phyloP scores from a whole-genome alignment of 1,140 invertebrate species.

The Magallana angulata region DNA sequence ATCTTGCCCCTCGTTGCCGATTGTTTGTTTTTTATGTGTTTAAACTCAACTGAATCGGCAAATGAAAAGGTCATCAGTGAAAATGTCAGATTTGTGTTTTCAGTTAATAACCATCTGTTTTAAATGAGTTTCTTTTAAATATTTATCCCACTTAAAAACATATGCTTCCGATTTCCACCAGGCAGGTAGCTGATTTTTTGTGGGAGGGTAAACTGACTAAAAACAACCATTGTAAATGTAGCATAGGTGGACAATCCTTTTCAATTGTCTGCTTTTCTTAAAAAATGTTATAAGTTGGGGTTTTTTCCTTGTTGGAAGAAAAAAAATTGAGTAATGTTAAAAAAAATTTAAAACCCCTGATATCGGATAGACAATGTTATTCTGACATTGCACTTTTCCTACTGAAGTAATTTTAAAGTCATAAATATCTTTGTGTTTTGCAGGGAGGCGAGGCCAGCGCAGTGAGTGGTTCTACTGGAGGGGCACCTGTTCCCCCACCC shows the following conservation, averaged over 20 bases:
- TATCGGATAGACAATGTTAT: no score
- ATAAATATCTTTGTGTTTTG: slow-evolving; percentile 38
- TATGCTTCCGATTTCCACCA: slow-evolving; percentile 11
- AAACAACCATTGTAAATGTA: neutral
- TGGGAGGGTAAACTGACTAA: neutral
- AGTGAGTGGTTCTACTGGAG: slow-evolving; percentile 78
- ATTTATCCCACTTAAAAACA: slow-evolving; percentile 27
- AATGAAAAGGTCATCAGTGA: slow-evolving; percentile 9
- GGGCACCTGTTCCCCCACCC: slow-evolving; percentile 70
- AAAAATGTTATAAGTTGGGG: no score
- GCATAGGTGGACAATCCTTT: neutral
- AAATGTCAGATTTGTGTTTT: slow-evolving; percentile 14
- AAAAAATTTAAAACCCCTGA: no score
- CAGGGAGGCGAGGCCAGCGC: slow-evolving; percentile 74
- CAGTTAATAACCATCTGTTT: slow-evolving; percentile 33
- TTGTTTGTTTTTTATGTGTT: neutral
- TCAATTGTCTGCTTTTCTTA: no score
- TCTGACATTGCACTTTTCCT: no score
- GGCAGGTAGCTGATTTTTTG: slow-evolving; percentile 4
- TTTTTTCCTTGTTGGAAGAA: no score
- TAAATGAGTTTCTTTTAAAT: slow-evolving; percentile 37
- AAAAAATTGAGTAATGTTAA: no score
- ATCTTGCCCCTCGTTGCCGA: neutral
- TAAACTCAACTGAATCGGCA: neutral
- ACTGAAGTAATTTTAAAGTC: no score